phyloP scores from a whole-genome alignment of 2,113 vertebrate genomes.

The Myocastor coypus region DNA sequence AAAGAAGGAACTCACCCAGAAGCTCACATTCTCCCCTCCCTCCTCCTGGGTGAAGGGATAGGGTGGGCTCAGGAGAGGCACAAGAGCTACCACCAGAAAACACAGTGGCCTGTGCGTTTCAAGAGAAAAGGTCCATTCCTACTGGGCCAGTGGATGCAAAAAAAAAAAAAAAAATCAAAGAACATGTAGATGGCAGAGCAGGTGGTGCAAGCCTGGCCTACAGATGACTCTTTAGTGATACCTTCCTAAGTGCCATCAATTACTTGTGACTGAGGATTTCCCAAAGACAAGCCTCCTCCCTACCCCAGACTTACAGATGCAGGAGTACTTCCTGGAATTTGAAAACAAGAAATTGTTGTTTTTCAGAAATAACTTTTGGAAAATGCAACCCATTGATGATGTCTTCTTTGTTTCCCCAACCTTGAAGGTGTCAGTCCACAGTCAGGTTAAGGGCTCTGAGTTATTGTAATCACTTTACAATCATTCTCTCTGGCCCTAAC shows the following conservation, averaged over 20 bases:
- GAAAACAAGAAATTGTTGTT: neutral
- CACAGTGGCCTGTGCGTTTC: neutral
- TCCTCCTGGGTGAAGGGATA: neutral
- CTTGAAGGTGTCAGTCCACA: too few relatives aligned
- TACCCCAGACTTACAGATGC: neutral
- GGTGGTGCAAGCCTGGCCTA: neutral
- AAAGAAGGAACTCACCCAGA: slow-evolving; percentile 5
- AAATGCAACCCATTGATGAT: neutral
- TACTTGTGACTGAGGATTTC: neutral
- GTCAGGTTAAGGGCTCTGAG: neutral
- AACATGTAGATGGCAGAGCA: neutral
- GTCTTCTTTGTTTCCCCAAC: neutral
- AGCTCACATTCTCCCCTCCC: neutral
- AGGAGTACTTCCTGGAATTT: neutral
- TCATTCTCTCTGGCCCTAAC: neutral
- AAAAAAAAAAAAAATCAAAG: too few relatives aligned
- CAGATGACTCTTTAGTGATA: neutral
- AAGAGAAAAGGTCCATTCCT: neutral
- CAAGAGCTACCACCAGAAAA: neutral
- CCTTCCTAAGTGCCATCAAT: neutral
- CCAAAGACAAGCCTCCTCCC: neutral
- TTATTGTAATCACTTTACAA: neutral
- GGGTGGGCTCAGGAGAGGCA: neutral
- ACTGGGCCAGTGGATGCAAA: neutral
- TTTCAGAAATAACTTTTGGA: neutral